phyloP scores from a whole-genome alignment of 2,797 vertebrate genomes.

The Sebastolobus altivelis region DNA sequence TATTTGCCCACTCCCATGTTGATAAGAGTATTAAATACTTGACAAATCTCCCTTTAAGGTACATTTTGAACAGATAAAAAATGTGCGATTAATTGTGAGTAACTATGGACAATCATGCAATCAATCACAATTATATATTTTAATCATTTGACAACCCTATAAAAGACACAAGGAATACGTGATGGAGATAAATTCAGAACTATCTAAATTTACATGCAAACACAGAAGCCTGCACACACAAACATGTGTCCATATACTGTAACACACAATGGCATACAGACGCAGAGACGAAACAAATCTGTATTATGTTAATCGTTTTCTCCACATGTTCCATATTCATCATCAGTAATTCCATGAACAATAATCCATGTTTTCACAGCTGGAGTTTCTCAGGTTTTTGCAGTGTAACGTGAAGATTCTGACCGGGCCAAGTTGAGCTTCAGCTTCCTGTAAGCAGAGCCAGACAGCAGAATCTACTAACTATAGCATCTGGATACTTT shows the following conservation, averaged over 20 bases:
- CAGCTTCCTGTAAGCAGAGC: constrained; percentile 15
- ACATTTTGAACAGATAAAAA: too few species aligned
- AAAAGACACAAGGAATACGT: constrained; percentile 7
- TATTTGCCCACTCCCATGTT: too few species aligned
- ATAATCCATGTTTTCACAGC: constrained; percentile 24
- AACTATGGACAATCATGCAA: too few species aligned
- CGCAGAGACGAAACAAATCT: constrained; percentile 1
- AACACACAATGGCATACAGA: neutral
- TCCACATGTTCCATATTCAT: constrained; percentile 20
- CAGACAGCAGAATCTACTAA: constrained; percentile 3
- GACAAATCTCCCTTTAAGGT: too few species aligned
- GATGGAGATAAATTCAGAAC: constrained; percentile 8
- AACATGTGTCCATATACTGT: neutral
- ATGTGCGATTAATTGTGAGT: too few species aligned
- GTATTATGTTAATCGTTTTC: constrained; percentile 9
- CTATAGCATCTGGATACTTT: constrained; percentile 42
- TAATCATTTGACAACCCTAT: too few species aligned
- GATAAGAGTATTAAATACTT: too few species aligned
- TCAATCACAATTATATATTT: too few species aligned
- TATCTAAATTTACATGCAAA: neutral
- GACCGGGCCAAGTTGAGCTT: neutral
- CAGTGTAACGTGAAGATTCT: constrained; percentile 1
- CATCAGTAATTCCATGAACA: constrained; percentile 28
- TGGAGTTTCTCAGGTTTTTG: constrained; percentile 2
- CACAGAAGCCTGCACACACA: neutral